Evolutionary conservation across 2,797 vertebrate species (phyloP).

Genomic region (Denticeps clupeoides): DNA sequence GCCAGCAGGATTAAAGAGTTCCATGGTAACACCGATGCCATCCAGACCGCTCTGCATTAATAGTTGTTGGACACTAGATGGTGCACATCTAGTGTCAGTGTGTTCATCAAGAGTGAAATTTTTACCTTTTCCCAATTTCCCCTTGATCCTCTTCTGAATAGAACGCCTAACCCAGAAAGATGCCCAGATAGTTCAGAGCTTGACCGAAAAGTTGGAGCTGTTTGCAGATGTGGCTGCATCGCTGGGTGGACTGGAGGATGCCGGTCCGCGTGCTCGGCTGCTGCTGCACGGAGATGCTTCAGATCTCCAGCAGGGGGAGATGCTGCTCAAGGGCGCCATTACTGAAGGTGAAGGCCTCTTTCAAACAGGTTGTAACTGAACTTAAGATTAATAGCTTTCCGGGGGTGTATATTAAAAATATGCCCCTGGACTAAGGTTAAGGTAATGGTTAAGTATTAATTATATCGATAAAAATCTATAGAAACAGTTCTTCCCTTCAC

Average conservation of each 20-base stretch:
- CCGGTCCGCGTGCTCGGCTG: constrained; percentile 43
- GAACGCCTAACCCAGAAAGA: constrained; percentile 76
- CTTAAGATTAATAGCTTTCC: too few species aligned
- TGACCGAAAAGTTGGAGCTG: constrained; percentile 82
- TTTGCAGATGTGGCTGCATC: constrained; percentile 77
- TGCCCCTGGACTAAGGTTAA: too few species aligned
- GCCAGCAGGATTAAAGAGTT: constrained; percentile 68
- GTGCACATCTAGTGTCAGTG: not conserved
- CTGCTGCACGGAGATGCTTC: constrained; percentile 66
- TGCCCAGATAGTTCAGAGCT: constrained; percentile 63
- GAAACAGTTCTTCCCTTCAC: too few species aligned
- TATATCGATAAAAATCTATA: too few species aligned
- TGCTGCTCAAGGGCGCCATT: constrained; percentile 74
- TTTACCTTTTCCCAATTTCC: not conserved
- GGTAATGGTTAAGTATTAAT: too few species aligned
- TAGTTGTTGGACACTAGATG: too few species aligned
- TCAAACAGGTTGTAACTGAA: not conserved
- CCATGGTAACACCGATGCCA: constrained; percentile 63
- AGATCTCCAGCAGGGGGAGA: constrained; percentile 78
- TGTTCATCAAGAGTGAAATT: too few species aligned
- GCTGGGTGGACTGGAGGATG: constrained; percentile 61
- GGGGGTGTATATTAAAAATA: too few species aligned
- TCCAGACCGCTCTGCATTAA: not conserved
- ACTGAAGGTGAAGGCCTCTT: constrained; percentile 64
- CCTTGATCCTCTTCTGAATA: constrained; percentile 26